Conservation (phyloP, 2,113 vertebrate species). For the Actinemys pallida region DNA sequence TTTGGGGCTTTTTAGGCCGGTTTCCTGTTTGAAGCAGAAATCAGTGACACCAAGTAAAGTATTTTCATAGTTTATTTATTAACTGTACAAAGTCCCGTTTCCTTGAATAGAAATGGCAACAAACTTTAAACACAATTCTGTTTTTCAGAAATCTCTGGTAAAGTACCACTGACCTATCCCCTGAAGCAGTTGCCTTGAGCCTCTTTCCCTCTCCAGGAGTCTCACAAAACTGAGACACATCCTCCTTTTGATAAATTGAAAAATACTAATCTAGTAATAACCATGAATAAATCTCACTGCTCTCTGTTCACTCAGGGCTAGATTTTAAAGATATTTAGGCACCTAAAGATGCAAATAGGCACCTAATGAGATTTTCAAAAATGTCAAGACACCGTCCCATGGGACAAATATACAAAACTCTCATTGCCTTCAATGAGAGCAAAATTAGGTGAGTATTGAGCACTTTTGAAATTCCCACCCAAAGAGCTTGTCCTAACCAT, state of each 20-base stretch:
- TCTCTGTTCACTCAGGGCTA: background rate
- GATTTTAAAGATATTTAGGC: background rate
- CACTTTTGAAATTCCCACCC: background rate
- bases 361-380: background rate
- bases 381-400: background rate
- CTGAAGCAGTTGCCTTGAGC: background rate
- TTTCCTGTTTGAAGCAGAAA: background rate
- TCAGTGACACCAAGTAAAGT: background rate
- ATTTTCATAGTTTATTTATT: background rate
- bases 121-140: background rate
- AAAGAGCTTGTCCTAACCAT: background rate
- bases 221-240: background rate
- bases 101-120: background rate
- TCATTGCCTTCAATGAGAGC: background rate
- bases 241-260: background rate
- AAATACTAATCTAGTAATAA: background rate
- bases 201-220: background rate
- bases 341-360: background rate
- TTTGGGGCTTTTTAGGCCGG: background rate
- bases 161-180: background rate
- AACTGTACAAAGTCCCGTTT: background rate
- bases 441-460: background rate
- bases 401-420: background rate
- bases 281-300: background rate
- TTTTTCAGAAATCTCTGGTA: background rate